A percentile compares a stretch with the other conserved stretches of the same genome.
Conservation (phyloP, 2,888 invertebrate species). For the Lasioglossum oenotherae region DNA sequence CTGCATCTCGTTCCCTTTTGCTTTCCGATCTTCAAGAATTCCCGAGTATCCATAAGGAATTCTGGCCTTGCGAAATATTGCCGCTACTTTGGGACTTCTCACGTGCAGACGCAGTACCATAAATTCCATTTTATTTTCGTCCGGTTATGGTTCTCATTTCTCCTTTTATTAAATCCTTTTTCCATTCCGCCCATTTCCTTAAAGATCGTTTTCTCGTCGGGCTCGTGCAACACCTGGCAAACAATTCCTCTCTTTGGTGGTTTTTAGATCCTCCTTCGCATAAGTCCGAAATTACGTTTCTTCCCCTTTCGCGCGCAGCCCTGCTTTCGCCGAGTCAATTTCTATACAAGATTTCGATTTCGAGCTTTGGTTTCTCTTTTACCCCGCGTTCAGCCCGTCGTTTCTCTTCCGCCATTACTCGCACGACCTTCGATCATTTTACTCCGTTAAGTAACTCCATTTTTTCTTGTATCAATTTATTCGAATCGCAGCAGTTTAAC, state of each 20-base stretch:
- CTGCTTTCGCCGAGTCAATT: neutral
- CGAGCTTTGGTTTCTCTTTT: neutral
- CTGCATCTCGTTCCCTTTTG: neutral
- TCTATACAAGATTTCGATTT: neutral
- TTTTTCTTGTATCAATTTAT: no score
- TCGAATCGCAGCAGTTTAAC: no score
- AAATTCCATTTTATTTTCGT: constrained; percentile 57
- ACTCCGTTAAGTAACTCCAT: no score
- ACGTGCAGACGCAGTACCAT: constrained; percentile 44
- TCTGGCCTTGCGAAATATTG: constrained; percentile 41
- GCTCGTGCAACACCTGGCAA: constrained; percentile 53
- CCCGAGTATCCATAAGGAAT: constrained; percentile 31
- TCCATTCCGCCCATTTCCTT: constrained; percentile 52
- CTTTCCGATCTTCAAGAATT: constrained; percentile 14
- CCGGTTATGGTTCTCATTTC: constrained; percentile 51
- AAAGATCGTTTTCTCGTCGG: constrained; percentile 54
- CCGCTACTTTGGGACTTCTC: constrained; percentile 44
- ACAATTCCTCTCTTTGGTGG: constrained; percentile 50
- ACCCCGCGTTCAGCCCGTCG: neutral
- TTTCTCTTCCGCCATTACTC: neutral
- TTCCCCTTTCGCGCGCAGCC: neutral
- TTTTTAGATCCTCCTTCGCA: constrained; percentile 29
- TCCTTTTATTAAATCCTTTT: constrained; percentile 60
- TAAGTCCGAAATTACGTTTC: constrained; percentile 34
- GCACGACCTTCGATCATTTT: neutral